Base-by-base conservation (phyloP, 2,113 vertebrate species). In the Pycnonotus jocosus region DNA sequence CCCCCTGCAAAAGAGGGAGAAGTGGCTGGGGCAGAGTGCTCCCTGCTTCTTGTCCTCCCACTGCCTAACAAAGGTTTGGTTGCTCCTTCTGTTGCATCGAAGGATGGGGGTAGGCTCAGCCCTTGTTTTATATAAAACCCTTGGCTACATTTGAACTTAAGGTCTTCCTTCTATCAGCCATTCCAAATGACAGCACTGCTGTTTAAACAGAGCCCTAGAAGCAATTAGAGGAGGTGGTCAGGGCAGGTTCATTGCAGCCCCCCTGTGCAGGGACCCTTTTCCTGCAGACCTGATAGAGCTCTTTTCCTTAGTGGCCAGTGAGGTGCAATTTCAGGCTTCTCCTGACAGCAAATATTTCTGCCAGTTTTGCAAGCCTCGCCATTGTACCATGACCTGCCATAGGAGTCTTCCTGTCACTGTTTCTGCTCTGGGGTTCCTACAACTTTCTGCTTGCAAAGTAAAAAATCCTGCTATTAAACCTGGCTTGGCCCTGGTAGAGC, bases 201-300 rank as follows among this genome's bases (percentile, higher is more conserved):
- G 30, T 66, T 92, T 45, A 60, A 90, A 31, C 19, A 47, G 20
- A 54, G 30, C 0, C 0, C 44, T 40, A 38, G 38, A 69, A 76
- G 40, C 4, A 4, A n/a, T 17, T 30, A 66, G 20, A 16, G 8
- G 14, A 87, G 33, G 15, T 87, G 47, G 16, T 92, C 44, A 50
- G 66, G 38, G 10, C 0, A 0, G 25, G 33, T 48, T 57, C 24
- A 37, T 61, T 1, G 0, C 47, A 58, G 42, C 6, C 1, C 7
- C 9, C 4, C n/a, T 38, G 2, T 31, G 19, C 16, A 66, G n/a
- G 12, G 10, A 37, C 12, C 20, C 27, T 64, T 74, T 35, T 47
- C 14, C 33, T 50, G 38, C 70, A 50, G 25, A 86, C n/a, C 24
- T 73, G 42, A 54, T 50, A 37, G n/a, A 86, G 15, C 23, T 81